phyloP scores from a whole-genome alignment of 2,113 vertebrate genomes.

The Chunga burmeisteri region DNA sequence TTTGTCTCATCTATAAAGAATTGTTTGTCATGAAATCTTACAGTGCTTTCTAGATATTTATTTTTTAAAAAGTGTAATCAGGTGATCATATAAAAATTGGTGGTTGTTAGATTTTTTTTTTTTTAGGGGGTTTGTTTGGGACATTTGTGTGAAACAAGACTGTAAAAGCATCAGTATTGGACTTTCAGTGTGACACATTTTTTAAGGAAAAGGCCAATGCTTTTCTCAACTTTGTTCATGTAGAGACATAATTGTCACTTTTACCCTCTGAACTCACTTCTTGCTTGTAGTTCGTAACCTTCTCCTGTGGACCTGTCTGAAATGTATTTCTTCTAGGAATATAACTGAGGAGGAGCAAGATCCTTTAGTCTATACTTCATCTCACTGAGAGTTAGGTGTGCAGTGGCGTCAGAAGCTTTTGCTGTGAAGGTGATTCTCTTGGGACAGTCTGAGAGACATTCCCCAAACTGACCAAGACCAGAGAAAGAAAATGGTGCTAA shows the following conservation, averaged over 20 bases:
- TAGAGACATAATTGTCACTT: slow-evolving; percentile 32
- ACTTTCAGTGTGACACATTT: not conserved
- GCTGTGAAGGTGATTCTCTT: not conserved
- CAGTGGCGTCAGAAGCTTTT: slow-evolving; percentile 4
- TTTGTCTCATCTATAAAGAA: not conserved
- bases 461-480: not conserved
- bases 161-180: not conserved
- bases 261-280: slow-evolving; percentile 1
- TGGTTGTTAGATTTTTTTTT: not conserved
- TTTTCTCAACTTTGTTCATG: not conserved
- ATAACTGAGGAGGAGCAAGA: not conserved
- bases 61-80: not conserved
- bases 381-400: slow-evolving; percentile 11
- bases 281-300: slow-evolving; percentile 18
- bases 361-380: not conserved
- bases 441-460: not conserved
- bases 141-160: not conserved
- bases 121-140: not conserved
- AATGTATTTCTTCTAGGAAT: not conserved
- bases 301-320: not conserved
- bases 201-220: not conserved
- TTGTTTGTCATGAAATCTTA: not conserved
- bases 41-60: not conserved
- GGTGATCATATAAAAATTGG: not conserved
- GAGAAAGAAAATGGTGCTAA: slow-evolving; percentile 17